Evolutionary conservation across 2,888 invertebrate species (phyloP).

Genomic region (Drosophila mayaguana): DNA sequence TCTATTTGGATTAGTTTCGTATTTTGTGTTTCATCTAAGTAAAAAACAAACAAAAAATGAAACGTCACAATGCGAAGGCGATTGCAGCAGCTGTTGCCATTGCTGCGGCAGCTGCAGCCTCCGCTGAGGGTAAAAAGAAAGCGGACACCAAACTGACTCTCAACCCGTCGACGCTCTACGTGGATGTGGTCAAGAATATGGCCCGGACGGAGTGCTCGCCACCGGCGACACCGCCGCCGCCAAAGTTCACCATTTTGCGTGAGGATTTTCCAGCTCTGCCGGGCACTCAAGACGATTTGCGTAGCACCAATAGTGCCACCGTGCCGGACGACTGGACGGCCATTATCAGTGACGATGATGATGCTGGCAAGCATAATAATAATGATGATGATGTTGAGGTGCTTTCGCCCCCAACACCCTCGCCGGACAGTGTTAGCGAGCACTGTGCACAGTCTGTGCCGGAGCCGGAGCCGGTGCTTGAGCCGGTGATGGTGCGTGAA

Average conservation of each 20-base stretch:
- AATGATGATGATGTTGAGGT: background rate
- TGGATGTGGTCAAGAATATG: constrained; percentile 66
- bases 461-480: background rate
- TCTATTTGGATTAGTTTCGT: constrained; percentile 8
- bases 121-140: constrained; percentile 27
- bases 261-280: constrained; percentile 69
- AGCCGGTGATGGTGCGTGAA: background rate
- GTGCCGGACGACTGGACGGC: constrained; percentile 56
- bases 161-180: constrained; percentile 44
- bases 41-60: constrained; percentile 28
- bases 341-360: constrained; percentile 47
- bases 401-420: background rate
- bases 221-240: constrained; percentile 18
- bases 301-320: background rate
- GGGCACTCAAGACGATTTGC: constrained; percentile 27
- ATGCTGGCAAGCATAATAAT: background rate
- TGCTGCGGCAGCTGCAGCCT: constrained; percentile 25
- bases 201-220: constrained; percentile 17
- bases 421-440: constrained; percentile 20
- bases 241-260: constrained; percentile 52
- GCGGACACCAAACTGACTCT: constrained; percentile 11
- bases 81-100: constrained; percentile 45
- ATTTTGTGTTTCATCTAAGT: constrained; percentile 7
- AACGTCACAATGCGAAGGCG: constrained; percentile 50
- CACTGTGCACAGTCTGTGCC: background rate